Evolutionary conservation across 1,140 invertebrate genomes (phyloP).

Genomic region (Lordiphosa collinella): DNA sequence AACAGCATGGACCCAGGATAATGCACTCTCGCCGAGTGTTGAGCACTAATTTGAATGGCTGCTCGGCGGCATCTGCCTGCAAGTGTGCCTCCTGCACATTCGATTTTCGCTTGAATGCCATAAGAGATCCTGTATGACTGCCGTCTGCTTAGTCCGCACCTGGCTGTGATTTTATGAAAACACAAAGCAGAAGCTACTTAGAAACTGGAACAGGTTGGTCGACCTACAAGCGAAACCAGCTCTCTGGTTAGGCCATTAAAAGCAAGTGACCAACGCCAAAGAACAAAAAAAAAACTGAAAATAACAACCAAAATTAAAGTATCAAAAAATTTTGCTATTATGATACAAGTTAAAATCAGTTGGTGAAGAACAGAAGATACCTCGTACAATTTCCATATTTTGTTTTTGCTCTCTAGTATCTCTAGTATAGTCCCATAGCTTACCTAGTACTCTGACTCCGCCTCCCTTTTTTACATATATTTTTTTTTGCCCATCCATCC

Average conservation of each 20-base stretch:
- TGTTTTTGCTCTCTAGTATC: too few relatives aligned
- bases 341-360: background rate
- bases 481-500: constrained; percentile 7
- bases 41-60: constrained; percentile 66
- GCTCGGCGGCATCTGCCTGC: constrained; percentile 39
- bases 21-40: constrained; percentile 51
- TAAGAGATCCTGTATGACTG: constrained; percentile 39
- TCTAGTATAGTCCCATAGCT: too few relatives aligned
- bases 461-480: constrained; percentile 10
- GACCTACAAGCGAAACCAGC: constrained; percentile 17
- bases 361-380: background rate
- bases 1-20: constrained; percentile 45
- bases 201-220: constrained; percentile 49
- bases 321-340: constrained; percentile 47
- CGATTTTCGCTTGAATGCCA: constrained; percentile 66
- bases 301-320: constrained; percentile 50
- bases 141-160: constrained; percentile 25
- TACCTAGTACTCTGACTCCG: constrained; percentile 15
- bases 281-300: constrained; percentile 15
- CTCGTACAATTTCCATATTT: too few relatives aligned
- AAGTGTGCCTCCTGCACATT: constrained; percentile 15
- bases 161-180: constrained; percentile 50
- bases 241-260: constrained; percentile 4
- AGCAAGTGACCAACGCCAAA: constrained; percentile 11
- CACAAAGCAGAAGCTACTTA: constrained; percentile 32